phyloP scores from a whole-genome alignment of 2,113 vertebrate species.

The Lutjanus erythropterus region DNA sequence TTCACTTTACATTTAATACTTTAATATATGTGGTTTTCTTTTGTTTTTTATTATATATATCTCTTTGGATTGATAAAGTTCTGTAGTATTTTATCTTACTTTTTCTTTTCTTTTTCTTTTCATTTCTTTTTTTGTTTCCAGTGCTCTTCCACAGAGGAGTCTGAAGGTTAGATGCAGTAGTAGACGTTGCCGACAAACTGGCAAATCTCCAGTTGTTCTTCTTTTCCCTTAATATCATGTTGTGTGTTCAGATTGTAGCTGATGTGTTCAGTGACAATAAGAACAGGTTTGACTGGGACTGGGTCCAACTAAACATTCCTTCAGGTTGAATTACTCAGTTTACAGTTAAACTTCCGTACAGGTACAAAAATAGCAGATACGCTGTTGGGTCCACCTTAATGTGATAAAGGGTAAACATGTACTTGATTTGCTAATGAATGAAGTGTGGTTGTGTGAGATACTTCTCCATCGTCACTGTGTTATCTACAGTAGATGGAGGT shows the following conservation, averaged over 20 bases:
- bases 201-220: background rate
- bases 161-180: background rate
- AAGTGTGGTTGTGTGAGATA: no score
- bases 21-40: no score
- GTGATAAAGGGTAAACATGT: background rate
- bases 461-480: no score
- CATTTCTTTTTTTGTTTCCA: background rate
- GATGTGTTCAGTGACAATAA: conserved; percentile 33
- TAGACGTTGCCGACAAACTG: background rate
- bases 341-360: background rate
- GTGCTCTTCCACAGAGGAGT: background rate
- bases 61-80: no score
- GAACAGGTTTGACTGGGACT: conserved; percentile 15
- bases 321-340: background rate
- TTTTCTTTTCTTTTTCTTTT: no score
- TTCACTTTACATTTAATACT: no score
- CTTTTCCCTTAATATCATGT: background rate
- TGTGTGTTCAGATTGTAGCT: conserved; percentile 6
- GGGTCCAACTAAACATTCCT: background rate
- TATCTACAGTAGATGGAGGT: no score
- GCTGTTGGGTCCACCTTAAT: background rate
- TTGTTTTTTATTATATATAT: no score
- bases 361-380: conserved; percentile 2
- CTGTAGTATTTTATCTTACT: no score
- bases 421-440: background rate